Evolutionary conservation across 1,140 invertebrate genomes (phyloP).

Genomic region (Brachionus koreanus): DNA sequence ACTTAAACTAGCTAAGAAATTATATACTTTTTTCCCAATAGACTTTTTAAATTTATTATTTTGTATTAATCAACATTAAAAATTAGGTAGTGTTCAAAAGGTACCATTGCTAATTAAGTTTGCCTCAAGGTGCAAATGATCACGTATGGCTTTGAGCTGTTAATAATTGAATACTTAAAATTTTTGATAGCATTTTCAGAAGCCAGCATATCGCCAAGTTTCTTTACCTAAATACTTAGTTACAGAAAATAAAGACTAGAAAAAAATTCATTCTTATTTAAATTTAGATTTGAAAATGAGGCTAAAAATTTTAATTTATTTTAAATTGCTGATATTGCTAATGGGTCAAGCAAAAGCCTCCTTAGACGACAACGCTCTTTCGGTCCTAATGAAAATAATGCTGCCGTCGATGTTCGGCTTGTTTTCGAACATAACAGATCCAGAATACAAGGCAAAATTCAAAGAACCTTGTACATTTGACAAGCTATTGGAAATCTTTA

Average conservation of each 20-base stretch:
- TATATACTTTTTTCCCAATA: too few species aligned
- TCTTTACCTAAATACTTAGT: slow-evolving; percentile 3
- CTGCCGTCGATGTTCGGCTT: slow-evolving; percentile 39
- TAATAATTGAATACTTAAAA: neutral
- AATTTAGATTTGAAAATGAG: slow-evolving; percentile 22
- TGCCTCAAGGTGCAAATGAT: neutral
- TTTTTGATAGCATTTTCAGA: neutral
- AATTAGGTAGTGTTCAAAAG: neutral
- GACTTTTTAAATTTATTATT: neutral
- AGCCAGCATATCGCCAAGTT: neutral
- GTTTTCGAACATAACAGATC: slow-evolving; percentile 19
- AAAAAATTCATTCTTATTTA: slow-evolving; percentile 10
- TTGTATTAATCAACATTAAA: neutral
- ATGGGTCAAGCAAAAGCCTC: neutral
- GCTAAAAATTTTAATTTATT: neutral
- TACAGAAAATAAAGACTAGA: neutral
- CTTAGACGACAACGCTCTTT: neutral
- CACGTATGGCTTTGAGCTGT: neutral
- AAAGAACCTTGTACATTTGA: slow-evolving; percentile 36
- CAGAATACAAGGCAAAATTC: slow-evolving; percentile 14
- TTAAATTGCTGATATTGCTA: neutral
- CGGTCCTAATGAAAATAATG: slow-evolving; percentile 25
- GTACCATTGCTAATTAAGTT: neutral
- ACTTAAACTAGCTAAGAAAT: too few species aligned
- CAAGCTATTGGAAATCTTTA: slow-evolving; percentile 29